Conservation (phyloP, 2,888 invertebrate genomes). For the Bibio marci region DNA sequence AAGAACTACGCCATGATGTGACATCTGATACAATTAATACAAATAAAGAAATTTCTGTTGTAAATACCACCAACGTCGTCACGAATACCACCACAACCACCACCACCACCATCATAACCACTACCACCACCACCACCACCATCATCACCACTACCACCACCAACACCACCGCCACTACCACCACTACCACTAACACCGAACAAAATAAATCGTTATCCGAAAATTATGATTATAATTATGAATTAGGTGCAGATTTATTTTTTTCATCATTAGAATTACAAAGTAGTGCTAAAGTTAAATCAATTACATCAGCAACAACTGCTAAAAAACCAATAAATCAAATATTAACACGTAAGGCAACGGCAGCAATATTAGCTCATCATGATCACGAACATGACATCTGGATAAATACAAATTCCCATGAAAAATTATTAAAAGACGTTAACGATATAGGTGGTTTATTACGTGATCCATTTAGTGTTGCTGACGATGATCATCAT, state of each 20-base stretch:
- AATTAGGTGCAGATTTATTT: conserved; percentile 66
- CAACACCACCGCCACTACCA: no score
- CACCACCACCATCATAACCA: no score
- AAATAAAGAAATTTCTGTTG: no score
- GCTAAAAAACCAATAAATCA: conserved; percentile 15
- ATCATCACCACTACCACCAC: no score
- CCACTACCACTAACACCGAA: conserved; percentile 16
- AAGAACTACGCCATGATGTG: no score
- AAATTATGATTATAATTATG: conserved; percentile 34
- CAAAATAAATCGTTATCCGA: conserved; percentile 20
- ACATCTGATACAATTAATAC: no score
- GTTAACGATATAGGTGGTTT: conserved; percentile 42
- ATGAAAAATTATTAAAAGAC: conserved; percentile 40
- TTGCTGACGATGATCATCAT: conserved; percentile 23
- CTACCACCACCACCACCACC: no score
- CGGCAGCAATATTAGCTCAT: conserved; percentile 23
- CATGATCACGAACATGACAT: conserved; percentile 25
- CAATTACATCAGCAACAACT: conserved; percentile 17
- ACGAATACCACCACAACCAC: no score
- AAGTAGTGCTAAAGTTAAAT: conserved; percentile 45
- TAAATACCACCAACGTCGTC: no score
- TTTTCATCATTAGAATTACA: conserved; percentile 69
- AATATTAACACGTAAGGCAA: conserved; percentile 29
- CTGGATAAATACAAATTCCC: conserved; percentile 10
- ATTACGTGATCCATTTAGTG: conserved; percentile 14